These are phyloP conservation scores for Sigmodon hispidus DNA, from an alignment of 2,113 vertebrate genomes.

Conservation along the genomic window DNA sequence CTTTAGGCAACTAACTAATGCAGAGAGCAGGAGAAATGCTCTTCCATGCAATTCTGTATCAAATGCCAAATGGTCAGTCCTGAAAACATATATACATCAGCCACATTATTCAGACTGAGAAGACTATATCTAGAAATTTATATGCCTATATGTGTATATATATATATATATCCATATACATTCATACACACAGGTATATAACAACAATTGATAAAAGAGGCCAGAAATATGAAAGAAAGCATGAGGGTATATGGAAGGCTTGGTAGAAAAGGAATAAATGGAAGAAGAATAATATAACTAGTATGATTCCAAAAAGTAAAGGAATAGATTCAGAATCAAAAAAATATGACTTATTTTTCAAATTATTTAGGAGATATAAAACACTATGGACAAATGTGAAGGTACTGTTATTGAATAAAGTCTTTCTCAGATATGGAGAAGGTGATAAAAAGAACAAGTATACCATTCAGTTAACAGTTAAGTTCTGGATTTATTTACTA, in stretches of 20 bases:
- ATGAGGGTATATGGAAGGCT: not conserved
- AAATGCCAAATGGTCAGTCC: not conserved
- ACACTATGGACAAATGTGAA: not conserved
- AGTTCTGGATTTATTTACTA: not conserved
- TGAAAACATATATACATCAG: not conserved
- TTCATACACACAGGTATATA: not conserved
- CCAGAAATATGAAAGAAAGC: not conserved
- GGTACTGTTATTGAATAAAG: not conserved
- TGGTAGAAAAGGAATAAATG: not conserved
- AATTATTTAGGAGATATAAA: not conserved
- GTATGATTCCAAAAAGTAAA: not conserved
- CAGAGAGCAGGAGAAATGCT: not conserved
- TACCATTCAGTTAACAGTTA: not conserved
- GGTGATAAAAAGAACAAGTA: not conserved
- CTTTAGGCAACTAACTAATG: not conserved
- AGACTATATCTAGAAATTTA: not conserved
- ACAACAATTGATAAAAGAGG: not conserved
- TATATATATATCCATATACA: not conserved
- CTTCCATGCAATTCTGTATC: too few relatives aligned
- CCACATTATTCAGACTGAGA: not conserved
- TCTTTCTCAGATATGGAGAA: not conserved
- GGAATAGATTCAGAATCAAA: not conserved
- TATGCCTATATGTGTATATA: accelerated
- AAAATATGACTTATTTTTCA: not conserved
- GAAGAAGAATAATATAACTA: too few relatives aligned